phyloP scores from a whole-genome alignment of 2,888 invertebrate species.

The Gymnoscelis rufifasciata region DNA sequence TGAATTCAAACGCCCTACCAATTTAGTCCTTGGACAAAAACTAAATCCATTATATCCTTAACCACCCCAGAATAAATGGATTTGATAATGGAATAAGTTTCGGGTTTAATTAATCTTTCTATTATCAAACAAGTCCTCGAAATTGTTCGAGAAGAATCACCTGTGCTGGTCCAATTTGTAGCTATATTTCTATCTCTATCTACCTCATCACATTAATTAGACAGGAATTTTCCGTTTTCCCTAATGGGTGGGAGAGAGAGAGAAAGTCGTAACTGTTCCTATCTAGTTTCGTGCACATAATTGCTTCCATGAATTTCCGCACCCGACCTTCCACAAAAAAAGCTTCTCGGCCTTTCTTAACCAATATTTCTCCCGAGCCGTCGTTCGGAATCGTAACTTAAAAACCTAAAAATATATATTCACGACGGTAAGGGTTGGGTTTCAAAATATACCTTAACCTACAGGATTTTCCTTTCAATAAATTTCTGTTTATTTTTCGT shows the following conservation, averaged over 20 bases:
- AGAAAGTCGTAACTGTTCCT: constrained; percentile 7
- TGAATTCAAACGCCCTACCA: constrained; percentile 10
- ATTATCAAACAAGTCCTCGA: constrained; percentile 25
- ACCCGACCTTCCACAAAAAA: constrained; percentile 16
- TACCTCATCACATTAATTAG: constrained; percentile 8
- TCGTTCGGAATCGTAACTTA: constrained; percentile 30
- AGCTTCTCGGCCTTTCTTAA: constrained; percentile 8
- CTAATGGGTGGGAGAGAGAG: not conserved
- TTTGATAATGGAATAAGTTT: constrained; percentile 35
- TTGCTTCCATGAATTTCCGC: constrained; percentile 19
- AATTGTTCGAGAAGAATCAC: constrained; percentile 17
- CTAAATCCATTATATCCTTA: constrained; percentile 14
- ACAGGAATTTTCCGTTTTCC: constrained; percentile 4
- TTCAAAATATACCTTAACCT: too few species aligned
- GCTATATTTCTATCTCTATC: constrained; percentile 9
- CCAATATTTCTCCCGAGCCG: constrained; percentile 23
- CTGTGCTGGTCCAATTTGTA: constrained; percentile 8
- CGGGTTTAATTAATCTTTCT: constrained; percentile 27
- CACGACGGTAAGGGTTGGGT: constrained; percentile 16
- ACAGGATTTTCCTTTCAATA: constrained; percentile 20
- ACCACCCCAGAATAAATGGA: constrained; percentile 28
- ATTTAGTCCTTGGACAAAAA: constrained; percentile 16
- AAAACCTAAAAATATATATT: constrained; percentile 30
- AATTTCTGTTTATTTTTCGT: not conserved
- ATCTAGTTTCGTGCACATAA: constrained; percentile 17